Percentiles rank a stretch among this genome's conserved stretches.
phyloP scores from a whole-genome alignment of 2,888 invertebrate species.

The Ophion costatus region DNA sequence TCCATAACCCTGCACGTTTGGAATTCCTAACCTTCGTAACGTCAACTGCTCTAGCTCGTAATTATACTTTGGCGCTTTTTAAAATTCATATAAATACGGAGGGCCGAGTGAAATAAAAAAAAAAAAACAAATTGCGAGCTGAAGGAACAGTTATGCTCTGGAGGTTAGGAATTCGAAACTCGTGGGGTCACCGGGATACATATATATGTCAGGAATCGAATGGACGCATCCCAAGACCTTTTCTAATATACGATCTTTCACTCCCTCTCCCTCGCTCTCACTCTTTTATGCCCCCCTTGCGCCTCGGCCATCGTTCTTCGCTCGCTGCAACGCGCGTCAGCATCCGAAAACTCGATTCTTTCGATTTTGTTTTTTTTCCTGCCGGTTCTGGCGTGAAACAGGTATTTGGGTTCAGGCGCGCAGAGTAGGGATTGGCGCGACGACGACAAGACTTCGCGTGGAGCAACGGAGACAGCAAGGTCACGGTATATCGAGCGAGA shows the following conservation, averaged over 20 bases:
- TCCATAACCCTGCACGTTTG: no score
- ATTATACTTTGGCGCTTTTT: background rate
- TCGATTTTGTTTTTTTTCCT: conserved; percentile 28
- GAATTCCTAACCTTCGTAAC: no score
- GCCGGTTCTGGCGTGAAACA: conserved; percentile 73
- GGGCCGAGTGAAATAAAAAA: background rate
- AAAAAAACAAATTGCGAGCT: background rate
- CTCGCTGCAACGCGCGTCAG: conserved; percentile 43
- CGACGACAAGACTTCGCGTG: conserved; percentile 60
- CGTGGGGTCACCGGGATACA: conserved; percentile 32
- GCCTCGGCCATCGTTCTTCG: background rate
- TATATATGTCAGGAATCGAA: background rate
- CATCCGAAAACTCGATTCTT: conserved; percentile 53
- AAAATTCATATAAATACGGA: background rate
- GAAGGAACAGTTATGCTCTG: conserved; percentile 26
- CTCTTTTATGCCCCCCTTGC: background rate
- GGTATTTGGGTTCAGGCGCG: conserved; percentile 70
- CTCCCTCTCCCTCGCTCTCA: conserved; percentile 11
- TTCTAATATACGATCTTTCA: conserved; percentile 17
- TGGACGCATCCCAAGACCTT: conserved; percentile 31
- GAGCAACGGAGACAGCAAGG: conserved; percentile 58
- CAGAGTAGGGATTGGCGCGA: conserved; percentile 65
- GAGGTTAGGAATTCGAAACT: conserved; percentile 57
- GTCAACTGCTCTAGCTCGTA: no score
- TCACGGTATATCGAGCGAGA: conserved; percentile 49